Conservation (phyloP, 2,888 invertebrate genomes). For the Parascotia fuliginaria region DNA sequence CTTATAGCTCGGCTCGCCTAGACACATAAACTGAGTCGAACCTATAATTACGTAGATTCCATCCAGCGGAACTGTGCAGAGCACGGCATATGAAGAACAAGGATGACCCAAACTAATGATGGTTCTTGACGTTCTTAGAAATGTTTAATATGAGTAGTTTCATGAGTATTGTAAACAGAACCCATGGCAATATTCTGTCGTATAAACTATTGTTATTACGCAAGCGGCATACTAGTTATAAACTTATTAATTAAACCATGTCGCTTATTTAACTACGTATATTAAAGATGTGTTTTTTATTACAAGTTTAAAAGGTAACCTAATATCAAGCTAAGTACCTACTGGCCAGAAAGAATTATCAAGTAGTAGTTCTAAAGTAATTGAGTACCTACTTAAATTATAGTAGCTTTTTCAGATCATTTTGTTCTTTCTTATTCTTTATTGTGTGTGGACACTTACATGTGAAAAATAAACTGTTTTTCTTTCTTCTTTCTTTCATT, state of each 20-base stretch:
- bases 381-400: too few species aligned
- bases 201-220: neutral
- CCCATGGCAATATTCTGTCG: constrained; percentile 1
- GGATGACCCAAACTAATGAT: constrained; percentile 22
- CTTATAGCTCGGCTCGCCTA: neutral
- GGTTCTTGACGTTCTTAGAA: constrained; percentile 22
- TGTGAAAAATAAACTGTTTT: too few species aligned
- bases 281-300: too few species aligned
- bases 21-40: constrained; percentile 60
- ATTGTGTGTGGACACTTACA: too few species aligned
- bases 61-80: constrained; percentile 33
- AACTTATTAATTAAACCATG: too few species aligned
- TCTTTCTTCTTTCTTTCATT: too few species aligned
- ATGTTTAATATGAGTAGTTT: constrained; percentile 14
- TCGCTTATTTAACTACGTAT: neutral
- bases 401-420: too few species aligned
- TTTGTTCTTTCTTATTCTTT: too few species aligned
- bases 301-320: too few species aligned
- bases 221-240: neutral
- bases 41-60: constrained; percentile 28
- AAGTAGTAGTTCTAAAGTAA: too few species aligned
- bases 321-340: too few species aligned
- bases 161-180: constrained; percentile 12
- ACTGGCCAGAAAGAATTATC: too few species aligned
- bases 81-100: constrained; percentile 21